These are phyloP conservation scores for Setipinna tenuifilis DNA, from an alignment of 2,797 vertebrate genomes.

Conservation along the genomic window DNA sequence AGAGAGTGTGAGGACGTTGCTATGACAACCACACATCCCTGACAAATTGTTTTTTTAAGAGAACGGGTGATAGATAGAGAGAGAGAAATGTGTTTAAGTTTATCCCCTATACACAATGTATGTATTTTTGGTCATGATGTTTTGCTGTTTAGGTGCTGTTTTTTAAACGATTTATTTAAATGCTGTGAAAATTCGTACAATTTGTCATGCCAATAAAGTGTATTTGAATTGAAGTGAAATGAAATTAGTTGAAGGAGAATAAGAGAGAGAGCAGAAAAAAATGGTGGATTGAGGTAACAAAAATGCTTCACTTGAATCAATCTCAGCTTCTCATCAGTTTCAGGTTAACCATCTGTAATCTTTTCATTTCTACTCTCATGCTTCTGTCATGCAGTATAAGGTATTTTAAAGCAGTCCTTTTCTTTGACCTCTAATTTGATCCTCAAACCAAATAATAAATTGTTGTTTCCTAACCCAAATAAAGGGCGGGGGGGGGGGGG, in stretches of 20 bases:
- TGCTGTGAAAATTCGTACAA: too few species aligned
- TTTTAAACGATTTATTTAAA: too few species aligned
- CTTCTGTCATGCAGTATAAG: background rate
- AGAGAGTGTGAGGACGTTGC: constrained; percentile 49
- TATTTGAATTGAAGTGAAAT: too few species aligned
- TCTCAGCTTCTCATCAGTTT: background rate
- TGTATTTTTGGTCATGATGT: background rate
- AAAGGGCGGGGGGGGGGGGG: too few species aligned
- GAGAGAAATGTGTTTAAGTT: background rate
- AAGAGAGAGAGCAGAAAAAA: background rate
- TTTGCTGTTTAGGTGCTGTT: too few species aligned
- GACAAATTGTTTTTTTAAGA: constrained; percentile 46
- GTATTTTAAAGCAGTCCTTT: background rate
- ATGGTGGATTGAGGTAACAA: background rate
- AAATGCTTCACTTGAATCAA: background rate
- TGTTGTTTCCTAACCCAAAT: background rate
- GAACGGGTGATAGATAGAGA: constrained; percentile 26
- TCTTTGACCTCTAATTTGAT: background rate
- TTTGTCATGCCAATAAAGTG: too few species aligned
- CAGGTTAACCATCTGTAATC: background rate
- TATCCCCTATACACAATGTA: background rate
- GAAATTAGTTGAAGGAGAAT: background rate
- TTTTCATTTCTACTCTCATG: background rate
- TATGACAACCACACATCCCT: constrained; percentile 61
- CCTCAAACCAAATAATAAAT: background rate